Conservation (phyloP, 2,888 invertebrate genomes). For the Chromoteleia sp. region DNA sequence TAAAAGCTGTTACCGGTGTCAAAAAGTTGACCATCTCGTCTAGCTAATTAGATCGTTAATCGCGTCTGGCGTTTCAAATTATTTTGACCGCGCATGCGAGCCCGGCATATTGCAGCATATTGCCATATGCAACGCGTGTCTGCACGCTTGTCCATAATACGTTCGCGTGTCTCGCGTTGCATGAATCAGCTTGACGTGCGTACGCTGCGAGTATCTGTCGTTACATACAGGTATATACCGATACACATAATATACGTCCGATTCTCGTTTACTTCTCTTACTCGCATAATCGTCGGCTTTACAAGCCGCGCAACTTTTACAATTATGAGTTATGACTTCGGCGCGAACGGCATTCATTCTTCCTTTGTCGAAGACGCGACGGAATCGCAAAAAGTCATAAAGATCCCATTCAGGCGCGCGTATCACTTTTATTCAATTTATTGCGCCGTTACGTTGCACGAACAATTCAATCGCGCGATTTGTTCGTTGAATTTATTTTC, state of each 20-base stretch:
- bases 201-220: slow-evolving; percentile 42
- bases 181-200: slow-evolving; percentile 67
- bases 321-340: slow-evolving; percentile 54
- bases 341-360: slow-evolving; percentile 27
- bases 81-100: slow-evolving; percentile 60
- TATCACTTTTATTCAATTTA: slow-evolving; percentile 55
- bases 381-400: slow-evolving; percentile 41
- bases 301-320: slow-evolving; percentile 35
- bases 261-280: slow-evolving; percentile 50
- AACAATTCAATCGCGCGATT: slow-evolving; percentile 39
- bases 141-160: slow-evolving; percentile 55
- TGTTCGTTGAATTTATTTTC: slow-evolving; percentile 8
- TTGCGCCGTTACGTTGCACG: slow-evolving; percentile 15
- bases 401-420: slow-evolving; percentile 30
- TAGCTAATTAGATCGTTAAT: slow-evolving; percentile 56
- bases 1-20: slow-evolving; percentile 4
- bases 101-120: slow-evolving; percentile 29
- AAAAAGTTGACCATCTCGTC: neutral
- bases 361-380: slow-evolving; percentile 35
- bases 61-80: slow-evolving; percentile 54
- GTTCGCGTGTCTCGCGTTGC: slow-evolving; percentile 58
- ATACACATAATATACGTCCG: slow-evolving; percentile 48
- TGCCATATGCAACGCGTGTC: slow-evolving; percentile 59
- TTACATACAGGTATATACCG: slow-evolving; percentile 42
- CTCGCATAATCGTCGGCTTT: slow-evolving; percentile 50